Evolutionary conservation across 2,888 invertebrate genomes (phyloP).

Genomic region (Stenichneumon culpator): DNA sequence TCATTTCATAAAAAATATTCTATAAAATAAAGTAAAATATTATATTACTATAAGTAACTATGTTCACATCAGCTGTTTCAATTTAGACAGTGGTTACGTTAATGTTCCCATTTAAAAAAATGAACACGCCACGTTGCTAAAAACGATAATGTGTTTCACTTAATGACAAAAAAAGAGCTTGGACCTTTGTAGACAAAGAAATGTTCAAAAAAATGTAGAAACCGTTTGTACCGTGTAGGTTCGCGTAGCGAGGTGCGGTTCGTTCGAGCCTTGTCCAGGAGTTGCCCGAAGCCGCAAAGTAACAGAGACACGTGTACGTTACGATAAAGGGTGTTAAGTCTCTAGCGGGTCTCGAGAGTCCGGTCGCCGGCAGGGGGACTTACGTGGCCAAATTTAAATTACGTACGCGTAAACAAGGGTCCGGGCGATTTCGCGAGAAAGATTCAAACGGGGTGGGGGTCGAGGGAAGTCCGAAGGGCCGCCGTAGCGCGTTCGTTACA

Average conservation of each 20-base stretch:
- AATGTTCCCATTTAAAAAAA: too few relatives aligned
- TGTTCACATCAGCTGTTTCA: too few relatives aligned
- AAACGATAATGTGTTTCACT: too few relatives aligned
- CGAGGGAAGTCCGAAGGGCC: conserved; percentile 44
- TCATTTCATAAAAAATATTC: neutral
- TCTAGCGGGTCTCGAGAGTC: conserved; percentile 30
- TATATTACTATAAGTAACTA: too few relatives aligned
- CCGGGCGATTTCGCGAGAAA: conserved; percentile 57
- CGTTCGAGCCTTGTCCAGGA: neutral
- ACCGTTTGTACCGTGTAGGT: too few relatives aligned
- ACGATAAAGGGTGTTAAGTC: conserved; percentile 36
- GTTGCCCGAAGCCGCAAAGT: neutral
- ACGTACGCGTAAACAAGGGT: conserved; percentile 54
- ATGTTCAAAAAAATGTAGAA: too few relatives aligned
- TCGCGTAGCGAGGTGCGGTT: neutral
- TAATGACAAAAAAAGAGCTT: too few relatives aligned
- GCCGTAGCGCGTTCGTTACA: conserved; percentile 27
- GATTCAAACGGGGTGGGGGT: conserved; percentile 33
- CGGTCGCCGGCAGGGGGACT: conserved; percentile 34
- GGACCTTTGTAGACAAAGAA: too few relatives aligned
- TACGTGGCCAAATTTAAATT: conserved; percentile 61
- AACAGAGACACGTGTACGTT: conserved; percentile 9
- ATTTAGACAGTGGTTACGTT: too few relatives aligned
- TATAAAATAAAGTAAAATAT: too few relatives aligned
- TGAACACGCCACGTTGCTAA: too few relatives aligned